These are phyloP conservation scores for Myzus persicae DNA, from an alignment of 1,140 invertebrate species.

Conservation along the genomic window DNA sequence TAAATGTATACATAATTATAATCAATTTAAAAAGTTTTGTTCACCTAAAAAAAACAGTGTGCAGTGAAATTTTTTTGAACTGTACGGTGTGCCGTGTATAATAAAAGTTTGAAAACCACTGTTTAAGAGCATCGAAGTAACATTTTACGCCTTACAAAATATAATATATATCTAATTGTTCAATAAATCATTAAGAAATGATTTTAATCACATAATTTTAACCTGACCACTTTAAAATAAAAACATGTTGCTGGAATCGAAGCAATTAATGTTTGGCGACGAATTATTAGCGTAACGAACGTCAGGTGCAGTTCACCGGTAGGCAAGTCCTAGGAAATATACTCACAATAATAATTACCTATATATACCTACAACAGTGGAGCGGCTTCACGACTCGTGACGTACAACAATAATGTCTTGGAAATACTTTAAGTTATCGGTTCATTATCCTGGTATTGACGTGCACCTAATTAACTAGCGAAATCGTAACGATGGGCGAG, in stretches of 20 bases:
- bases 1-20: no score
- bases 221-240: background rate
- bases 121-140: background rate
- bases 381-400: background rate
- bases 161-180: no score
- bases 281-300: background rate
- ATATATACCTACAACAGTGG: no score
- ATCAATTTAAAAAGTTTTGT: no score
- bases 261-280: background rate
- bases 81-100: no score
- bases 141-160: background rate
- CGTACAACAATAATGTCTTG: background rate
- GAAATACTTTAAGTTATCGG: background rate
- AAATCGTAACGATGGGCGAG: background rate
- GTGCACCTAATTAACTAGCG: background rate
- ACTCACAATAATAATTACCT: background rate
- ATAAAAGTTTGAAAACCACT: no score
- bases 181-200: background rate
- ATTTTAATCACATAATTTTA: background rate
- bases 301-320: background rate
- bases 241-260: background rate
- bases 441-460: background rate
- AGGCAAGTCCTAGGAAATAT: no score
- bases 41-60: no score
- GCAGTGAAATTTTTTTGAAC: no score